These are phyloP conservation scores for Pocillopora damicornis DNA, from an alignment of 64 coral and sea anemone genomes.

Conservation along the genomic window DNA sequence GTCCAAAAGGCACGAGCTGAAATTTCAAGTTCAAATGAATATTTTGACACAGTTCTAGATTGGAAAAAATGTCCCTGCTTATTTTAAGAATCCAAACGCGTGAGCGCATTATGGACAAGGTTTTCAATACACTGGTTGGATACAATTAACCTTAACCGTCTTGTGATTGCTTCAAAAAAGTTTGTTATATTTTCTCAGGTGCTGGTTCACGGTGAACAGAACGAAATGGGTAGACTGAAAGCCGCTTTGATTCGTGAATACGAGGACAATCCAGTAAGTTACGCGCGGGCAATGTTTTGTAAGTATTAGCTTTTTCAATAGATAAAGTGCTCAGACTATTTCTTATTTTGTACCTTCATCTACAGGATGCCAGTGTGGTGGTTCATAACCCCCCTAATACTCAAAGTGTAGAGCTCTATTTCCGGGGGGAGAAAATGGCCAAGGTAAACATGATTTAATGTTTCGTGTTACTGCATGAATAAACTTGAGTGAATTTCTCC, in stretches of 20 bases:
- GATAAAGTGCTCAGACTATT: too few species aligned
- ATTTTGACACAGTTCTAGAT: too few species aligned
- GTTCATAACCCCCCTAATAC: slow-evolving; percentile 94
- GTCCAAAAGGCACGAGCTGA: too few species aligned
- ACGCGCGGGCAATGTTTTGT: too few species aligned
- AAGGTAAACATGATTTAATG: slow-evolving; percentile 48
- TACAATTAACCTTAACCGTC: too few species aligned
- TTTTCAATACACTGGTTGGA: too few species aligned
- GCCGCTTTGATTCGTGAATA: slow-evolving; percentile 97
- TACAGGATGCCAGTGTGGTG: slow-evolving; percentile 81
- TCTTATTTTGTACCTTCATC: not conserved
- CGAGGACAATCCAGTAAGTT: slow-evolving; percentile 84
- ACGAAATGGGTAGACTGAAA: slow-evolving; percentile 97
- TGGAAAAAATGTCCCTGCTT: too few species aligned
- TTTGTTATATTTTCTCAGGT: slow-evolving; percentile 51
- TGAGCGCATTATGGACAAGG: too few species aligned
- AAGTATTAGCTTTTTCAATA: too few species aligned
- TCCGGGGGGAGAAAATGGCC: slow-evolving; percentile 99
- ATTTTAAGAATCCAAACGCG: too few species aligned
- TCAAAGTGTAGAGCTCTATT: slow-evolving; percentile 94
- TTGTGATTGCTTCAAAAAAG: not conserved
- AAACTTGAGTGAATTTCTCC: too few species aligned
- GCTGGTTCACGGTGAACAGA: slow-evolving; percentile 95
- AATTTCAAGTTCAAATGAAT: too few species aligned
- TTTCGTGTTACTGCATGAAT: not conserved